A percentile compares a stretch with the other conserved stretches of the same genome.
phyloP scores from a whole-genome alignment of 2,797 vertebrate species.

The Luscinia megarhynchos region DNA sequence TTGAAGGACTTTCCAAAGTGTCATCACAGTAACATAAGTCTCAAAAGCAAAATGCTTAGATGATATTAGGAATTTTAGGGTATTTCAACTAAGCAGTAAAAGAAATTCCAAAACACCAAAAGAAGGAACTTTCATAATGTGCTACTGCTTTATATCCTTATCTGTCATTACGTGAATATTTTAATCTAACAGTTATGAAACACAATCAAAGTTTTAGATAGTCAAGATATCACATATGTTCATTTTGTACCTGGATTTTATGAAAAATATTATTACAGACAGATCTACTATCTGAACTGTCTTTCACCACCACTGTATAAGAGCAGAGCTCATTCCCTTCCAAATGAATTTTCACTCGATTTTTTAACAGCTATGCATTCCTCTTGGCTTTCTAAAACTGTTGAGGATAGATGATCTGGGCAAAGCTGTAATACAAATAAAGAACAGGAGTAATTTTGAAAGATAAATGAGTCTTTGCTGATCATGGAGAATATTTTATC shows the following conservation, averaged over 20 bases:
- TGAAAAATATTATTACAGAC: background rate
- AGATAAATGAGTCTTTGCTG: background rate
- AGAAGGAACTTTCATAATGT: background rate
- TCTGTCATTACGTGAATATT: background rate
- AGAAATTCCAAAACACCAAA: conserved; percentile 30
- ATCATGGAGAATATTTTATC: background rate
- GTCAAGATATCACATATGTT: background rate
- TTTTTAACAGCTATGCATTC: background rate
- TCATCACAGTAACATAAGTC: background rate
- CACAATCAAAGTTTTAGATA: background rate
- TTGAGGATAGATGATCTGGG: background rate
- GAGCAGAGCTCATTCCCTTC: background rate
- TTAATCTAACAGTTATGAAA: background rate
- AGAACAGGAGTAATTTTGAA: background rate
- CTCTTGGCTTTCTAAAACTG: background rate
- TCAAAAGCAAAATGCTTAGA: conserved; percentile 3
- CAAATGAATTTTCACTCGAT: background rate
- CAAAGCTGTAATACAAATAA: background rate
- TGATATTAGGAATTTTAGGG: background rate
- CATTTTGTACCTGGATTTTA: background rate
- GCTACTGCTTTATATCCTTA: background rate
- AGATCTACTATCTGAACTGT: background rate
- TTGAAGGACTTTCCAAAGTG: background rate
- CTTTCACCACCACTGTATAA: background rate
- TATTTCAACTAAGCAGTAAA: background rate